A percentile compares a stretch with the other conserved stretches of the same genome.
These are phyloP conservation scores for Pelochelys cantorii DNA, from an alignment of 2,797 vertebrate genomes.

Conservation along the genomic window DNA sequence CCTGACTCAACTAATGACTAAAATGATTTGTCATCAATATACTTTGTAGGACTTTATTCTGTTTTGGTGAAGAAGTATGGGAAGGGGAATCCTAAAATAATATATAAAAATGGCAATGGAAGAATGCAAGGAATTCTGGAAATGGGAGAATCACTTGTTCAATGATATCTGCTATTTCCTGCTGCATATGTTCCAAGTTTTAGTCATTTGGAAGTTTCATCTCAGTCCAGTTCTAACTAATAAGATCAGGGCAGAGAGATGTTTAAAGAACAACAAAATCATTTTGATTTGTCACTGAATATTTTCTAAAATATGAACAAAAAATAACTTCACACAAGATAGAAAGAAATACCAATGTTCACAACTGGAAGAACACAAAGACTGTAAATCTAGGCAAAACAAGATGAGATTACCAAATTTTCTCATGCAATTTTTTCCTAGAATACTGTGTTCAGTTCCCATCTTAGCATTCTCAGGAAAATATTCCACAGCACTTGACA, in stretches of 20 bases:
- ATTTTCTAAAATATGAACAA: not conserved
- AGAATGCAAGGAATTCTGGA: accelerated
- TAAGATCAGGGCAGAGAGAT: not conserved
- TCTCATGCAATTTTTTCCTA: not conserved
- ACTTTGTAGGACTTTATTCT: not conserved
- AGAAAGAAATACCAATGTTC: not conserved
- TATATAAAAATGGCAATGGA: not conserved
- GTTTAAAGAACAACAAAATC: not conserved
- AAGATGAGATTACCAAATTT: not conserved
- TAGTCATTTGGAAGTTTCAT: not conserved
- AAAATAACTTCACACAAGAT: not conserved
- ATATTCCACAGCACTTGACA: slow-evolving; percentile 15
- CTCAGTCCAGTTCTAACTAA: not conserved
- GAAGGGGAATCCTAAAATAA: not conserved
- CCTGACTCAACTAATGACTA: not conserved
- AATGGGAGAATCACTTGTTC: not conserved
- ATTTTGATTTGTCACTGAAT: not conserved
- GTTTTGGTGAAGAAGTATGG: not conserved
- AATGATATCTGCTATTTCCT: not conserved
- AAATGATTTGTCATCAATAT: accelerated
- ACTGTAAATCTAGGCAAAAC: not conserved
- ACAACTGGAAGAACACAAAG: not conserved
- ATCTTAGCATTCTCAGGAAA: not conserved
- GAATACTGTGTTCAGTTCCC: not conserved
- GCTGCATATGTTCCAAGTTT: not conserved